Base-by-base conservation (phyloP, 2,797 vertebrate species). In the Pseudopleuronectes americanus region DNA sequence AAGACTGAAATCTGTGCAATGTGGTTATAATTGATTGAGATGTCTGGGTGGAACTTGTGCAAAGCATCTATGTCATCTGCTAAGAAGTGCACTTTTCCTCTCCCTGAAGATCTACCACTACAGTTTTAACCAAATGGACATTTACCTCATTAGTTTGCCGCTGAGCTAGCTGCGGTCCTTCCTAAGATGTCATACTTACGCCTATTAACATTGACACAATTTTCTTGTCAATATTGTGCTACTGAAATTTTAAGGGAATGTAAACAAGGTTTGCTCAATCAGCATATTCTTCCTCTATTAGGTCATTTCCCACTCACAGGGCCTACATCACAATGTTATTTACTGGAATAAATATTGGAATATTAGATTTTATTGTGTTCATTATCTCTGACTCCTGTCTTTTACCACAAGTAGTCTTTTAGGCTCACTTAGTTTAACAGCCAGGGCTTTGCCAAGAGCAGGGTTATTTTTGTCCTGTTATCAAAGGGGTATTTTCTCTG, bases 1-100 rank as follows among this genome's bases (percentile, higher is more conserved):
- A 92, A 94, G 94, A 92, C 93, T 94, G 92, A 95, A 95, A 95
- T 93, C 92, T 92, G 91, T 71, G 84, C 93, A 96, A 96, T 96
- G 95, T 94, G 94, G 95, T 98, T 97, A 95, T 95, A 94, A 95
- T 96, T 96, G 95, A 97, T 96, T 95, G 90, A 93, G 94, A 93
- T 93, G 92, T 93, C 93, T 95, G 92, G 93, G 81, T 94, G 91
- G 91, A 94, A 94, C 94, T 95, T 94, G 94, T 92, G 90, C 90
- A 93, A 93, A 92, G 93, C 92, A 89, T 91, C 86, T 93, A 91
- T 94, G 92, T 94, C 95, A 95, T 95, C 93, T 92, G 90, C 90
- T 92, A 95, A 95, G 94, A 96, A 94, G 93, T 92, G 92, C 93
- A 93, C 93, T 94, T 94, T 95, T 93, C 88, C 84, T 85, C 87